Percentiles rank a stretch among this genome's conserved stretches.
Evolutionary conservation across 2,888 invertebrate species (phyloP).

Genomic region (Zele albiditarsus): DNA sequence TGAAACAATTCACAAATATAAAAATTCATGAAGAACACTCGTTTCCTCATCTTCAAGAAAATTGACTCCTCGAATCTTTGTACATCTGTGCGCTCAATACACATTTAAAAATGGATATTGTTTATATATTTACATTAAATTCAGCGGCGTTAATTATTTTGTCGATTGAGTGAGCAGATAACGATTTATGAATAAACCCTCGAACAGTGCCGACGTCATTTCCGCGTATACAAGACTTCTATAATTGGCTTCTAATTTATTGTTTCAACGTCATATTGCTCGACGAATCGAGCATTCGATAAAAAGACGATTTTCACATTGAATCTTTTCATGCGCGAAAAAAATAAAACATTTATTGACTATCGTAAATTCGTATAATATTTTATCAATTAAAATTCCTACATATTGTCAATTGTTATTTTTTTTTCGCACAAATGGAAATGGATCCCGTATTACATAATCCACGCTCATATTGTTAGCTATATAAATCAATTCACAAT

Average conservation of each 20-base stretch:
- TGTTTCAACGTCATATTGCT: slow-evolving; percentile 50
- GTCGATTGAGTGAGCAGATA: slow-evolving; percentile 23
- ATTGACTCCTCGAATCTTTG: too few relatives aligned
- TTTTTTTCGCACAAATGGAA: slow-evolving; percentile 40
- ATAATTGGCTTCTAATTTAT: slow-evolving; percentile 62
- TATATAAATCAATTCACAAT: slow-evolving; percentile 56
- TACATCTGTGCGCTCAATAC: too few relatives aligned
- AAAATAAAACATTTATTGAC: neutral
- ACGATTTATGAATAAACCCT: slow-evolving; percentile 31
- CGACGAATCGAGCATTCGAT: slow-evolving; percentile 37
- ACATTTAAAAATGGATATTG: neutral
- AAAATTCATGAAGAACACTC: too few relatives aligned
- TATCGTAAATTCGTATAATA: neutral
- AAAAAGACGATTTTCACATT: neutral
- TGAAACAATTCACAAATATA: too few relatives aligned
- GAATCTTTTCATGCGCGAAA: neutral
- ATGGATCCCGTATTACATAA: slow-evolving; percentile 57
- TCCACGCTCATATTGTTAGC: slow-evolving; percentile 49
- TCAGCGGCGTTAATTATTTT: slow-evolving; percentile 37
- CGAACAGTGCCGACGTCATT: slow-evolving; percentile 28
- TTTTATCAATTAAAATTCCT: neutral
- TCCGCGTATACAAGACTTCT: slow-evolving; percentile 51
- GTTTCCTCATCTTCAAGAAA: too few relatives aligned
- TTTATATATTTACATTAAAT: slow-evolving; percentile 7
- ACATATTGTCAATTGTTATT: neutral